Evolutionary conservation across 2,888 invertebrate species (phyloP).

Genomic region (Andrena marginata): DNA sequence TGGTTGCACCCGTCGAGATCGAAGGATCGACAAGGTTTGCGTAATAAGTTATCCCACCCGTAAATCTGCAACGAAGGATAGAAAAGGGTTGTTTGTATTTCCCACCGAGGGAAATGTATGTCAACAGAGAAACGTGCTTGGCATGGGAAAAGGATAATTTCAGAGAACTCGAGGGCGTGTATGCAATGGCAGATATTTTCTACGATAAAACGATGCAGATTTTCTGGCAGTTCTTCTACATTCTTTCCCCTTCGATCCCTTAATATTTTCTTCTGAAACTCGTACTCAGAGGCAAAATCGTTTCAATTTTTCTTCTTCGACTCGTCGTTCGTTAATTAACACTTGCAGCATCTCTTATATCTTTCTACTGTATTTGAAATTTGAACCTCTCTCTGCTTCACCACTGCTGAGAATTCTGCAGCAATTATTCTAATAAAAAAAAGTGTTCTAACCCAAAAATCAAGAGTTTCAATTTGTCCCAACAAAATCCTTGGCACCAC

Average conservation of each 20-base stretch:
- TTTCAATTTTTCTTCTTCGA: too few relatives aligned
- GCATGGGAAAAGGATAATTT: conserved; percentile 29
- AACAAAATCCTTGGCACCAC: too few relatives aligned
- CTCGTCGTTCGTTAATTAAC: too few relatives aligned
- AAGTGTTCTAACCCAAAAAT: too few relatives aligned
- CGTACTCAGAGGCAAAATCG: too few relatives aligned
- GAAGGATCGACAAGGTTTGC: conserved; percentile 41
- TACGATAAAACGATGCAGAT: neutral
- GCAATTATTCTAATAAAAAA: too few relatives aligned
- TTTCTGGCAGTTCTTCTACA: neutral
- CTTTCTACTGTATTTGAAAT: too few relatives aligned
- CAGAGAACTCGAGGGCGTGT: neutral
- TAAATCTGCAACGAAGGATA: conserved; percentile 24
- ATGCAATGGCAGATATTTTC: conserved; percentile 1
- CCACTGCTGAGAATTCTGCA: too few relatives aligned
- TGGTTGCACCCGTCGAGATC: conserved; percentile 26
- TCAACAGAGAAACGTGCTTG: conserved; percentile 44
- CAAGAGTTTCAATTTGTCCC: too few relatives aligned
- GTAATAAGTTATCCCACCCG: conserved; percentile 51
- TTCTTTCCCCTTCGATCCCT: too few relatives aligned
- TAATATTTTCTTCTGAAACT: neutral
- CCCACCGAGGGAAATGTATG: conserved; percentile 49
- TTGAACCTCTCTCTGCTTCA: too few relatives aligned
- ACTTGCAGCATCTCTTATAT: too few relatives aligned
- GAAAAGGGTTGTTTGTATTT: conserved; percentile 53